Percentiles rank a stretch among this genome's conserved stretches.
These are phyloP conservation scores for Ophiothrix spiculata DNA, from an alignment of 35 echinoderm and acorn worm genomes.

Conservation along the genomic window DNA sequence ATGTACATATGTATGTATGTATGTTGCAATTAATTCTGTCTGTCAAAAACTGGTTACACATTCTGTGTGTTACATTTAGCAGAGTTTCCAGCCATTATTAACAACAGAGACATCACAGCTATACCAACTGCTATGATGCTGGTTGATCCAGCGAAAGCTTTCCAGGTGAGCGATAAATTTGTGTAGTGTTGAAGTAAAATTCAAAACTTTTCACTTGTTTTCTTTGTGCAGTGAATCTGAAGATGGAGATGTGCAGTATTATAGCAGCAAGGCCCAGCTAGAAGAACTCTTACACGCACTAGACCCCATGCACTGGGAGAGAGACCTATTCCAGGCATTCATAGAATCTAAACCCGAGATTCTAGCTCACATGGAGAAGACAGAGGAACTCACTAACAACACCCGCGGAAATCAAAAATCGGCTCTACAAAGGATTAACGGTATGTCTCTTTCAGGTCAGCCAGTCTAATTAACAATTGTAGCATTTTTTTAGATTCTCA, in stretches of 20 bases:
- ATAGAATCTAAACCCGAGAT: constrained; percentile 81
- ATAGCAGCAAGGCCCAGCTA: constrained; percentile 80
- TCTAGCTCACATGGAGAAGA: constrained; percentile 72
- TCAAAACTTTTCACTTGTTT: neutral
- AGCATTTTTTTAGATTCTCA: too few relatives aligned
- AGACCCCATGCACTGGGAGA: constrained; percentile 74
- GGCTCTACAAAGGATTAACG: constrained; percentile 55
- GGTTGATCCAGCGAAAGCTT: too few relatives aligned
- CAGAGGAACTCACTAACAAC: constrained; percentile 81
- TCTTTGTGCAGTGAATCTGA: constrained; percentile 66
- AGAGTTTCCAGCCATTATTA: too few relatives aligned
- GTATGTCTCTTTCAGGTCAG: constrained; percentile 32
- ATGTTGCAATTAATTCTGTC: too few relatives aligned
- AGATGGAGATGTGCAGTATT: constrained; percentile 56
- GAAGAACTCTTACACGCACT: constrained; percentile 75
- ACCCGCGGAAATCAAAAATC: constrained; percentile 73
- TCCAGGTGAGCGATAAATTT: too few relatives aligned
- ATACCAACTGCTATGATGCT: too few relatives aligned
- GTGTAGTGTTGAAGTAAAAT: too few relatives aligned
- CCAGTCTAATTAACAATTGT: too few relatives aligned
- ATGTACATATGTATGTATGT: too few relatives aligned
- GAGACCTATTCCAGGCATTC: constrained; percentile 49
- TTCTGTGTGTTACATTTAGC: too few relatives aligned
- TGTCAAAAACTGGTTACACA: too few relatives aligned
- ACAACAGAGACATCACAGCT: too few relatives aligned